Conservation (phyloP, 2,113 vertebrate species). For the Oryzias woworae region DNA sequence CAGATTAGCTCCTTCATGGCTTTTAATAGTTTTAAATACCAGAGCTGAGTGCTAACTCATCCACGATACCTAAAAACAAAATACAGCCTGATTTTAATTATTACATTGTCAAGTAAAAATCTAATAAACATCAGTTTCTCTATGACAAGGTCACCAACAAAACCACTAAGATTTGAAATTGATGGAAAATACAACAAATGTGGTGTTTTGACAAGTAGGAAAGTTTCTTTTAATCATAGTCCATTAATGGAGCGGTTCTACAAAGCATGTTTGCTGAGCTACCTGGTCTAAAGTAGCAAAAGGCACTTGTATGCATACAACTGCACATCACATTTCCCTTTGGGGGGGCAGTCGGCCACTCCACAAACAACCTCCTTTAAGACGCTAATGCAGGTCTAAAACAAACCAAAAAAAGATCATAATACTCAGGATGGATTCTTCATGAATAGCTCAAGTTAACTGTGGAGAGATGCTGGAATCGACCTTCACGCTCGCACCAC, state of each 20-base stretch:
- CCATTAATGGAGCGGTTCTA: slow-evolving; percentile 2
- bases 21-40: slow-evolving; percentile 10
- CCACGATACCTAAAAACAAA: background rate
- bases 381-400: slow-evolving; percentile 3
- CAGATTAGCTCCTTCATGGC: slow-evolving; percentile 3
- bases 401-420: background rate
- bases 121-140: no score
- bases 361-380: slow-evolving; percentile 1
- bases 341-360: background rate
- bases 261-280: slow-evolving; percentile 32
- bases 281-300: slow-evolving; percentile 16
- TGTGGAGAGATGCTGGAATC: background rate
- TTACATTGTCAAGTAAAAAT: no score
- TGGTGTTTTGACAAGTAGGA: slow-evolving; percentile 6
- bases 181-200: background rate
- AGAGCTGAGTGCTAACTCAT: slow-evolving; percentile 13
- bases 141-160: no score
- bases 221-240: slow-evolving; percentile 18
- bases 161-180: slow-evolving; percentile 23
- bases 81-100: background rate
- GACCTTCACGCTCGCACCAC: no score
- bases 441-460: background rate
- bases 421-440: slow-evolving; percentile 2
- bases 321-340: slow-evolving; percentile 40
- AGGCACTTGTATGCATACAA: slow-evolving; percentile 38